Percentiles rank a stretch among this genome's conserved stretches.
These are phyloP conservation scores for Carettochelys insculpta DNA, from an alignment of 2,113 vertebrate genomes.

Conservation along the genomic window DNA sequence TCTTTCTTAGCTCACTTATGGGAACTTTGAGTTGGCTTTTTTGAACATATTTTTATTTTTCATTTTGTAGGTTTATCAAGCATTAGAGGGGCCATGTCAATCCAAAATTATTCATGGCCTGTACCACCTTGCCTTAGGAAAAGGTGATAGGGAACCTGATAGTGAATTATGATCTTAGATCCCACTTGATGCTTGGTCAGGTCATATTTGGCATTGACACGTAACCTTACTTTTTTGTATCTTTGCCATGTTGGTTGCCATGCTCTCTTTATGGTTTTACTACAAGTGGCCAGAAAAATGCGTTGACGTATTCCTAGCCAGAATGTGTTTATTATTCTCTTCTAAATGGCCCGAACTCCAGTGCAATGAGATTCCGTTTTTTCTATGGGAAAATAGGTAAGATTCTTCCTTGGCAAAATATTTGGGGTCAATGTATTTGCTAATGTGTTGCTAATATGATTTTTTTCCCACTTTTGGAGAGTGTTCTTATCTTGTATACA, in stretches of 20 bases:
- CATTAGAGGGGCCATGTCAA: background rate
- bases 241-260: background rate
- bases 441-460: background rate
- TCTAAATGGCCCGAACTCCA: background rate
- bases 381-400: background rate
- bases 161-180: background rate
- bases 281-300: background rate
- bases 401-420: background rate
- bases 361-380: background rate
- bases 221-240: background rate
- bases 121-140: background rate
- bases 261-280: background rate
- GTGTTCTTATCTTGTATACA: background rate
- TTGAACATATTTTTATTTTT: background rate
- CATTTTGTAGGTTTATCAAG: background rate
- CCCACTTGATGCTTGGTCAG: background rate
- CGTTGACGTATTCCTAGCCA: background rate
- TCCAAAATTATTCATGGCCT: background rate
- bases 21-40: background rate
- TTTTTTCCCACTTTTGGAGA: fast-evolving
- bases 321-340: background rate
- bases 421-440: background rate
- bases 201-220: background rate
- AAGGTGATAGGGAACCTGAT: background rate
- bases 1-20: background rate